phyloP scores from a whole-genome alignment of 1,140 invertebrate species.

The Arctopsyche grandis region DNA sequence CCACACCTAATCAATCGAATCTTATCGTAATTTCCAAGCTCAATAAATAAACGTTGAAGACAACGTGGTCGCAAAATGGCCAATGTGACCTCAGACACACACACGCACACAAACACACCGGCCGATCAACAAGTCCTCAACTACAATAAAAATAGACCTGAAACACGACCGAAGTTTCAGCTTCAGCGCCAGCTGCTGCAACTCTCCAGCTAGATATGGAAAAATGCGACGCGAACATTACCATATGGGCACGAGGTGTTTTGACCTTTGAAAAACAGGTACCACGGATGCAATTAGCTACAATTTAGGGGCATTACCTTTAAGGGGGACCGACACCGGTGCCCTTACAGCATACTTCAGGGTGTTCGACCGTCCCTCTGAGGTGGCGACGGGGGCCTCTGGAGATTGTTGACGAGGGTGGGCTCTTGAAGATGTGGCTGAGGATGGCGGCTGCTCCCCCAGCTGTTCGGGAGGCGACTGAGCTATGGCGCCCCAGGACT shows the following conservation, averaged over 20 bases:
- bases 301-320: background rate
- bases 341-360: conserved; percentile 43
- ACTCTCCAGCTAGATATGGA: background rate
- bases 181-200: background rate
- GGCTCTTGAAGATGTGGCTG: background rate
- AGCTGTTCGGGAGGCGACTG: conserved; percentile 52
- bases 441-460: conserved; percentile 16
- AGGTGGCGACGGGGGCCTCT: conserved; percentile 31
- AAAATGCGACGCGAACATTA: background rate
- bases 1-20: too few species aligned
- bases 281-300: background rate
- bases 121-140: background rate
- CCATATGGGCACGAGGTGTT: conserved; percentile 8
- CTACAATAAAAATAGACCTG: background rate
- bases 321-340: conserved; percentile 39
- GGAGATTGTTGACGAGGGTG: background rate
- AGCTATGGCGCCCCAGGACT: conserved; percentile 26
- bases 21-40: too few species aligned
- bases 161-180: background rate
- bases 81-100: too few species aligned
- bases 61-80: too few species aligned
- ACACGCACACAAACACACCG: too few species aligned
- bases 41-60: too few species aligned
- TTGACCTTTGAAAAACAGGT: conserved; percentile 28
- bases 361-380: conserved; percentile 9